phyloP scores from a whole-genome alignment of 2,113 vertebrate species.

The Neolamprologus caudopunctatus region DNA sequence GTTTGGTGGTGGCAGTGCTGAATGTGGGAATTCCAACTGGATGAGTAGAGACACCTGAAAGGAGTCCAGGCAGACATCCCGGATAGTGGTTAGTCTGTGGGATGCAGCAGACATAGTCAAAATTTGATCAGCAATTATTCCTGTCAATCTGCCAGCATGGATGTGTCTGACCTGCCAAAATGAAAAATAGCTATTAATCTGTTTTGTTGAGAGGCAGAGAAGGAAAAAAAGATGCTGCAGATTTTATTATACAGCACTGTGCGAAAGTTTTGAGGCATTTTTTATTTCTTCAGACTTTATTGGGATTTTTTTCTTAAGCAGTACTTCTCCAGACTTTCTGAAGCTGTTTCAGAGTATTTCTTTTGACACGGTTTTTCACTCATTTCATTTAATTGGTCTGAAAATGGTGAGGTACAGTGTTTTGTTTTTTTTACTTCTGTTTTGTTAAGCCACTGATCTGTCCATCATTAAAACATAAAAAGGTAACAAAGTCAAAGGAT shows the following conservation, averaged over 20 bases:
- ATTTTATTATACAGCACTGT: not conserved
- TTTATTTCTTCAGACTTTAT: not conserved
- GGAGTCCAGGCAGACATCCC: constrained; percentile 24
- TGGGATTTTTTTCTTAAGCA: not conserved
- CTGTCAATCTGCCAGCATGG: not conserved
- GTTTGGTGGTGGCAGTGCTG: not conserved
- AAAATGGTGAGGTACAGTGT: not conserved
- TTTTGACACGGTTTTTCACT: not conserved
- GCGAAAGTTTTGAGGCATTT: not conserved
- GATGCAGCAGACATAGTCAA: constrained; percentile 2
- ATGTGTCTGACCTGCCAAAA: constrained; percentile 11
- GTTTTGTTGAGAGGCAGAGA: not conserved
- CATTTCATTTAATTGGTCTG: fast-evolving
- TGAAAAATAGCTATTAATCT: not conserved
- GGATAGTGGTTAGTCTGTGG: constrained; percentile 2
- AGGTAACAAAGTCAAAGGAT: not conserved
- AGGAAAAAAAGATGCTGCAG: not conserved
- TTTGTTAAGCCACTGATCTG: not conserved
- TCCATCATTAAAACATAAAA: not conserved
- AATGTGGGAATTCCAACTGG: not conserved
- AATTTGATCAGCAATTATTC: not conserved
- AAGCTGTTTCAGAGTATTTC: not conserved
- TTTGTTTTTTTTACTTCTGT: not conserved
- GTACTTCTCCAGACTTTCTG: not conserved
- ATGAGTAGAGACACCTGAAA: constrained; percentile 21